Evolutionary conservation across 1,140 invertebrate species (phyloP).

Genomic region (Monomorium pharaonis): DNA sequence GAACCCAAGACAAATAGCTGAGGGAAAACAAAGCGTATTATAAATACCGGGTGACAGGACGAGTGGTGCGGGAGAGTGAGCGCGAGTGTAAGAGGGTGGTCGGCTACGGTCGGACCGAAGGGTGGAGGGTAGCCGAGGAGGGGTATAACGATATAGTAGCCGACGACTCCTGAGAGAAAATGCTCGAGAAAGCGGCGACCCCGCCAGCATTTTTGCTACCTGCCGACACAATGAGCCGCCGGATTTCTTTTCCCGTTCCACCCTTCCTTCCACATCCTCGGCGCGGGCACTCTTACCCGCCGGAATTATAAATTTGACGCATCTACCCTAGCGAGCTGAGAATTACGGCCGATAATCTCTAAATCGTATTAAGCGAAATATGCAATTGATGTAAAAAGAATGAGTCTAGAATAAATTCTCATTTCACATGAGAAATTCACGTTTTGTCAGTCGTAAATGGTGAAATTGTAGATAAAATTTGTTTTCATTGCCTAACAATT

Average conservation of each 20-base stretch:
- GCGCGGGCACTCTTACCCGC: conserved; percentile 74
- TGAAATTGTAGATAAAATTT: neutral
- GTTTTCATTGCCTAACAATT: neutral
- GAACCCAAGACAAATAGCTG: conserved; percentile 76
- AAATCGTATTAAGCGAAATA: conserved; percentile 26
- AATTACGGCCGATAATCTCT: conserved; percentile 47
- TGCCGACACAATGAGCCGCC: conserved; percentile 80
- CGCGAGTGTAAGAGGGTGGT: conserved; percentile 62
- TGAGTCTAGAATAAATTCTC: neutral
- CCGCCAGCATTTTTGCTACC: conserved; percentile 79
- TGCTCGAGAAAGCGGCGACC: conserved; percentile 58
- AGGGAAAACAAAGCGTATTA: conserved; percentile 79
- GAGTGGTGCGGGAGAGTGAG: conserved; percentile 65
- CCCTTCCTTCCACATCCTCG: conserved; percentile 64
- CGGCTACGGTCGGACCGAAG: conserved; percentile 56
- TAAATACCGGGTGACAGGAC: conserved; percentile 77
- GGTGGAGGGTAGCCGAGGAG: conserved; percentile 24
- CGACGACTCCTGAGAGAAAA: conserved; percentile 65
- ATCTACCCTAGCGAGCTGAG: conserved; percentile 40
- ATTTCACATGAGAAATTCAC: neutral
- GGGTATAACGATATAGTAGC: conserved; percentile 48
- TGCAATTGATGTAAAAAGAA: neutral
- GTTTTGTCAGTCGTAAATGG: neutral
- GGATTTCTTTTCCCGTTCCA: conserved; percentile 80
- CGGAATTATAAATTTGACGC: conserved; percentile 83